Evolutionary conservation across 2,888 invertebrate genomes (phyloP), one percentile per base, ranked within the genome.

Genomic region (Meandrusa payeni): DNA sequence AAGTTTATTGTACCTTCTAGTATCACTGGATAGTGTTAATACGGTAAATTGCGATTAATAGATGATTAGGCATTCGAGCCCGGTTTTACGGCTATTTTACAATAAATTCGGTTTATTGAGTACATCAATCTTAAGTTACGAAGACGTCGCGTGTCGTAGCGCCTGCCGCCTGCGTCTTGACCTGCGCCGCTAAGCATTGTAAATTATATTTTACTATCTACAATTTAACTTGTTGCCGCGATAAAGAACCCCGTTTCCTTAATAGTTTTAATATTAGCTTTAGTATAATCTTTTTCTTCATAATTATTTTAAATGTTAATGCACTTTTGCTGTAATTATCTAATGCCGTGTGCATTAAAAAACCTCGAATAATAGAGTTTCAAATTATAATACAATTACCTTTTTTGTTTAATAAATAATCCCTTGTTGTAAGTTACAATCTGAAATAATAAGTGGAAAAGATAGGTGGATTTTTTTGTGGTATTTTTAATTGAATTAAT

Each of bases 31-130:
- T 76, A 78, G 75, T 78, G 75, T 75, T 70, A 74, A 79, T 76
- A 75, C 76, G 73, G 81, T 77, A 79, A 81, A 79, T 76, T 73
- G 75, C 76, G 76, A 80, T 83, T 77, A 82, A 79, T 76, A 77
- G 76, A 77, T 77, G 78, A 83, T 81, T 80, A 82, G 74, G 69
- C 68, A 68, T 78, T 76, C 68, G 66, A 65, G 60, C 63, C 61
- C 66, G 66, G 65, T 68, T 80, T 82, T 76, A 82, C 73, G 64
- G 71, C 76, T 73, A 71, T 69, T 63, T 61, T 55, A 77, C 73
- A 76, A 79, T 82, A 80, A 85, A 82, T 79, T 76, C 63, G 50
- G 58, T 83, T 86, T 82, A 86, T 75, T 72, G 73, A 66, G 62
- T 75, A 37, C 31, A 82, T 82, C 82, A 79, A 82, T 83, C 79